Base-by-base conservation (phyloP, 1,140 invertebrate genomes). In the Trachelipus rathkii region DNA sequence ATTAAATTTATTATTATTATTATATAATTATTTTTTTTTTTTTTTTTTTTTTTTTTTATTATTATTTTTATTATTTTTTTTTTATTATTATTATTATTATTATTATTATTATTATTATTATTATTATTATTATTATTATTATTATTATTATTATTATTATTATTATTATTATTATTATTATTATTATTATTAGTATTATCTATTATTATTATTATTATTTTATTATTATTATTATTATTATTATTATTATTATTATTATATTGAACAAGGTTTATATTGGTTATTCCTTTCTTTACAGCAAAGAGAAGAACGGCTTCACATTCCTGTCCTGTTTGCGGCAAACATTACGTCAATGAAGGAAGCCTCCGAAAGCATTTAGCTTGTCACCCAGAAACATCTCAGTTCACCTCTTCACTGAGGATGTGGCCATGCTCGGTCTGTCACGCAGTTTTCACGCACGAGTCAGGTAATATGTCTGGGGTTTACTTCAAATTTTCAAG, bases 381-480 rank as follows among this genome's bases (percentile, higher is more conserved):
- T 74, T 94, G 93, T 83, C 94, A 96, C 87, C 93, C 94, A 19
- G 94, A 95, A 88, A 94, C 93, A 68, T 90, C 90, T 79, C 93
- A 95, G 84, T 89, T 95, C 68, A 92, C 92, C 81, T 92, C 90
- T 82, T 92, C 92, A 78, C 88, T 95, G 71, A 88, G 93, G 83
- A 95, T 95, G 93, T 95, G 93, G 93, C 93, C 94, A 15, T 96
- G 94, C 86, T 94, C 92, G 78, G 93, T 96, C 53, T 96, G 94
- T 83, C 93, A 95, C 86, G 93, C 94, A 71, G 93, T 96, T 75
- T 96, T 96, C 85, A 95, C 94, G 69, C 93, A 95, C 84, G 94
- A 96, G 87, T 92, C 92, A 86, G 94, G 94, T 96, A n/a, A n/a
- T n/a, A n/a, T n/a, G n/a, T n/a, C n/a, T n/a, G n/a, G n/a, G n/a